phyloP scores from a whole-genome alignment of 37 sponge, comb jelly and placozoan species.

The Beroe ovata region DNA sequence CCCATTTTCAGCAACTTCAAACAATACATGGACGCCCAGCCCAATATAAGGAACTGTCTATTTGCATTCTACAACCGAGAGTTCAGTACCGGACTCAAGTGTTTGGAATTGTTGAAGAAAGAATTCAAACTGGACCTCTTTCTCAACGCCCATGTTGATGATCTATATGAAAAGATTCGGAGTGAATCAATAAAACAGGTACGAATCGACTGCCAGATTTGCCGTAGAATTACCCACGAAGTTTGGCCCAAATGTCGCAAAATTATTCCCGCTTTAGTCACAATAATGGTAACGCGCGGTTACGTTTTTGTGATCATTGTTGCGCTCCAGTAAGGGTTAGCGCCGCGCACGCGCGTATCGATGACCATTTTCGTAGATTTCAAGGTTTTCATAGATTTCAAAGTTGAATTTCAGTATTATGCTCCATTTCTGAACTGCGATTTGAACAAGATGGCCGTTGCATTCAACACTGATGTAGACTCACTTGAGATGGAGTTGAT shows the following conservation, averaged over 20 bases:
- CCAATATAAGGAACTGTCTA: constrained; percentile 35
- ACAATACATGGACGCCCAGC: constrained; percentile 44
- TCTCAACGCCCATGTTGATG: constrained; percentile 26
- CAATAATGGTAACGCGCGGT: too few species aligned
- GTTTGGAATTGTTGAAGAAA: constrained; percentile 11
- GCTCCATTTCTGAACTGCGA: constrained; percentile 12
- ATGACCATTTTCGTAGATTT: too few species aligned
- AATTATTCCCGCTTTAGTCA: too few species aligned
- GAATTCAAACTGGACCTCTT: constrained; percentile 55
- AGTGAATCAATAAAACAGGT: constrained; percentile 56
- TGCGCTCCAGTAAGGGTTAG: too few species aligned
- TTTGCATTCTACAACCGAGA: constrained; percentile 51
- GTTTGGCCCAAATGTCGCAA: too few species aligned
- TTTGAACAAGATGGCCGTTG: constrained; percentile 34
- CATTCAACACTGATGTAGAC: constrained; percentile 52
- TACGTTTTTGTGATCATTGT: too few species aligned
- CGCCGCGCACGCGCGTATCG: too few species aligned
- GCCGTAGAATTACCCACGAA: too few species aligned
- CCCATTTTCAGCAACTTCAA: constrained; percentile 51
- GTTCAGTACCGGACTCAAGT: constrained; percentile 12
- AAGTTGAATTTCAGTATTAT: constrained; percentile 28
- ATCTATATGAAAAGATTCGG: constrained; percentile 18
- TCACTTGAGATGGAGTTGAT: constrained; percentile 18
- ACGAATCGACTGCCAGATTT: too few species aligned
- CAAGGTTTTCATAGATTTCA: too few species aligned